Base-by-base conservation (phyloP, 2,797 vertebrate species). In the Periparus ater region DNA sequence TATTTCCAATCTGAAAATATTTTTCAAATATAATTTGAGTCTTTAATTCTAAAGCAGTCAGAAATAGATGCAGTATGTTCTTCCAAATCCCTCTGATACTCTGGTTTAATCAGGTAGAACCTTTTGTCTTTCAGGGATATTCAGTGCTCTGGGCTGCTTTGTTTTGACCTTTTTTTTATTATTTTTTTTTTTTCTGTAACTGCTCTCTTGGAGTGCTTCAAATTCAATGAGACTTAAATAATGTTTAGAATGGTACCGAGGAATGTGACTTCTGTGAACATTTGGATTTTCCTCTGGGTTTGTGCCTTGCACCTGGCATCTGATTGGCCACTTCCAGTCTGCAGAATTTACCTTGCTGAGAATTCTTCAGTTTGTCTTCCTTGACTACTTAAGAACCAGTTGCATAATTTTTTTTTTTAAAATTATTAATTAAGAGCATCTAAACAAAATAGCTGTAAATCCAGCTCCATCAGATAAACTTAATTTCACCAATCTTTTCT, bases 351-450 rank as follows among this genome's bases (percentile, higher is more conserved):
- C 45, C 40, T 50, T n/a, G 13, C 50, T 74, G 48, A 51, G 42
- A 53, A 20, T 55, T 81, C 51, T 75, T 81, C 29, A 40, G 17
- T 70, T 91, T 54, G 12, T n/a, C 32, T 60, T 88, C 55, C 40
- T 38, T 68, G 25, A 25, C n/a, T 88, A 23, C 23, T 16, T 70
- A n/a, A 90, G 71, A 81, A 30, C 6, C 51, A 57, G 26, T 67
- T 84, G 62, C 57, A 77, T 68, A 86, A 57, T 19, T 94, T 75
- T 68, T 36, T 71, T 45, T 40, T 38, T 38, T 11, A 38, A 38
- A 38, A 38, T 38, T 62, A 65, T 93, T 93, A 85, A 95, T 95
- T 91, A 87, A 65, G 47, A 91, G 5, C 38, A 40, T 92, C 32
- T 65, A 86, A 75, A 90, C 7, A 10, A 70, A 88, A 50, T 7